Conservation (phyloP, 2,888 invertebrate species). For the Seira sanloemensis region DNA sequence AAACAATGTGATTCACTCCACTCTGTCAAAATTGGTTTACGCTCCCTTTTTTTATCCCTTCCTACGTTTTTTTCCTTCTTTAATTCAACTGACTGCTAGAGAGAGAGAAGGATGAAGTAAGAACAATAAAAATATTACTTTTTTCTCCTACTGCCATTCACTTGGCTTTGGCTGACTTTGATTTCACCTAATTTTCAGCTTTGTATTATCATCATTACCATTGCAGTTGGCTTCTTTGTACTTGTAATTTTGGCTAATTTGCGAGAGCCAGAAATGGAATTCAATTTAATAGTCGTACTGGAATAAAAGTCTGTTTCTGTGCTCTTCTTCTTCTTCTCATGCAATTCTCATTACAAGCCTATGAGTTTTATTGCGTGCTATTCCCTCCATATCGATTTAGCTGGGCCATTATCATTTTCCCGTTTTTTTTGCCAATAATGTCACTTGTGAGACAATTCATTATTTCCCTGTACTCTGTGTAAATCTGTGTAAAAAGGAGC, state of each 20-base stretch:
- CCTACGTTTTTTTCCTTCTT: slow-evolving; percentile 26
- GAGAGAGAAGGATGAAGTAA: too few species aligned
- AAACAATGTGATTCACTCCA: slow-evolving; percentile 74
- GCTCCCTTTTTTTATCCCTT: slow-evolving; percentile 68
- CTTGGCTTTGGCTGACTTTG: slow-evolving; percentile 32
- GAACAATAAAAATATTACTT: slow-evolving; percentile 14
- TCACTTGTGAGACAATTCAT: slow-evolving; percentile 38
- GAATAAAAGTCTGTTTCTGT: too few species aligned
- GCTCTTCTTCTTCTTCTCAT: slow-evolving; percentile 37
- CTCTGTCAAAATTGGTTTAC: slow-evolving; percentile 73
- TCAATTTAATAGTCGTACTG: too few species aligned
- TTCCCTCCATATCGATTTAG: too few species aligned
- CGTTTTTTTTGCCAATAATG: neutral
- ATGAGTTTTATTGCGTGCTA: neutral
- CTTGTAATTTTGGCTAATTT: too few species aligned
- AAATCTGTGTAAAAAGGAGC: too few species aligned
- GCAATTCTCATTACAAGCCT: neutral
- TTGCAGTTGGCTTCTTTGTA: too few species aligned
- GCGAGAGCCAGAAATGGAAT: too few species aligned
- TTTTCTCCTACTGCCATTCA: neutral
- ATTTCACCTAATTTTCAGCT: slow-evolving; percentile 72
- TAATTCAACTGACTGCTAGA: slow-evolving; percentile 22
- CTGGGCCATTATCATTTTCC: slow-evolving; percentile 26
- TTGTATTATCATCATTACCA: too few species aligned
- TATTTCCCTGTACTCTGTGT: slow-evolving; percentile 32